These are phyloP conservation scores for Archilochus colubris DNA, from an alignment of 2,113 vertebrate species.

Conservation along the genomic window DNA sequence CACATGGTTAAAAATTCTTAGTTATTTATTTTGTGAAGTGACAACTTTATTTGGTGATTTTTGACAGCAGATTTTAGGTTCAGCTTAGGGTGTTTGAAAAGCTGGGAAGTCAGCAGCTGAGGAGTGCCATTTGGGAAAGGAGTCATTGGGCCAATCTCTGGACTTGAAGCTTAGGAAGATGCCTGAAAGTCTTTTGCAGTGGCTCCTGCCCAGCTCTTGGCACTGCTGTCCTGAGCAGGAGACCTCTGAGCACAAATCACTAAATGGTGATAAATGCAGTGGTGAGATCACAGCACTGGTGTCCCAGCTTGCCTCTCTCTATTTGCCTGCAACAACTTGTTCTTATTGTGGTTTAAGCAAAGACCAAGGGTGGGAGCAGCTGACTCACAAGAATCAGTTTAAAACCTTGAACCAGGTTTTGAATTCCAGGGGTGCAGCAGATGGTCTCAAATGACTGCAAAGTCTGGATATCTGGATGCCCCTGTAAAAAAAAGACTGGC, in stretches of 20 bases:
- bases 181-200: neutral
- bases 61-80: neutral
- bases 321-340: neutral
- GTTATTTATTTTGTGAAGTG: neutral
- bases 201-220: neutral
- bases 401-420: neutral
- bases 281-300: neutral
- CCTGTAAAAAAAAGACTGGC: neutral
- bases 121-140: neutral
- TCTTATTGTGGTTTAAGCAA: neutral
- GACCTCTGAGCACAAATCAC: neutral
- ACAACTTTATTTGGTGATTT: neutral
- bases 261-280: neutral
- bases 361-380: neutral
- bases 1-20: neutral
- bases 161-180: neutral
- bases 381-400: neutral
- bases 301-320: neutral
- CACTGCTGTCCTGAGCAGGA: neutral
- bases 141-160: rapidly evolving
- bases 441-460: neutral
- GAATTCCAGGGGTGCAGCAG: neutral
- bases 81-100: neutral
- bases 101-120: neutral
- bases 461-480: neutral